These are phyloP conservation scores for Steromphala cineraria DNA, from an alignment of 2,888 invertebrate genomes.

Conservation along the genomic window DNA sequence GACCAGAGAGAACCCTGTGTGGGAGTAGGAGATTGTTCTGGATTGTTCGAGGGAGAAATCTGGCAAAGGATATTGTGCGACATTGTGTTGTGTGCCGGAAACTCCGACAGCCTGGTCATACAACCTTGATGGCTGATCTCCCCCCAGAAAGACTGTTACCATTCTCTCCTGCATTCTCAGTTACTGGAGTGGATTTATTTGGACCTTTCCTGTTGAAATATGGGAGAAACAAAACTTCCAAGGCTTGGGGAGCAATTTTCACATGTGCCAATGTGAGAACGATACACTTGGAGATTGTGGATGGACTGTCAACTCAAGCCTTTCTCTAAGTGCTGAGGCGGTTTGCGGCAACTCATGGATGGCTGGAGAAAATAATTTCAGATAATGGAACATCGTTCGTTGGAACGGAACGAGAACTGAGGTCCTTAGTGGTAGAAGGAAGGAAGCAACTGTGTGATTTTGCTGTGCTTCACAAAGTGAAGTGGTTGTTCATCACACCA, in stretches of 20 bases:
- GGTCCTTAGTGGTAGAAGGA: neutral
- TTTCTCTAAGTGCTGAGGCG: neutral
- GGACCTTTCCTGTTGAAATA: neutral
- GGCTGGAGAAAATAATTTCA: neutral
- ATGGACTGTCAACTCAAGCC: neutral
- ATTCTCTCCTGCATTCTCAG: slow-evolving; percentile 2
- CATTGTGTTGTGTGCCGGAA: no score
- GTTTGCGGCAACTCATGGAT: neutral
- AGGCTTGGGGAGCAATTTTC: neutral
- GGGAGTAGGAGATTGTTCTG: no score
- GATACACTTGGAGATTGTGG: slow-evolving; percentile 4
- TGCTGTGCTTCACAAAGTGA: neutral
- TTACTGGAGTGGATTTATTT: slow-evolving; percentile 9
- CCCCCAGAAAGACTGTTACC: neutral
- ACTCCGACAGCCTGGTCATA: no score
- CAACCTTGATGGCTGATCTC: slow-evolving; percentile 14
- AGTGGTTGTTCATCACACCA: neutral
- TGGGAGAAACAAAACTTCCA: neutral
- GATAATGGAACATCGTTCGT: neutral
- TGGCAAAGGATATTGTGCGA: no score
- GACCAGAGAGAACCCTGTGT: no score
- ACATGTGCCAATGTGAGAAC: neutral
- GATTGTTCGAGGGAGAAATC: no score
- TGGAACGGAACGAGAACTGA: neutral
- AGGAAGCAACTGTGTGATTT: neutral